These are phyloP conservation scores for Acanthochromis polyacanthus DNA, from an alignment of 2,113 vertebrate genomes.

Conservation along the genomic window DNA sequence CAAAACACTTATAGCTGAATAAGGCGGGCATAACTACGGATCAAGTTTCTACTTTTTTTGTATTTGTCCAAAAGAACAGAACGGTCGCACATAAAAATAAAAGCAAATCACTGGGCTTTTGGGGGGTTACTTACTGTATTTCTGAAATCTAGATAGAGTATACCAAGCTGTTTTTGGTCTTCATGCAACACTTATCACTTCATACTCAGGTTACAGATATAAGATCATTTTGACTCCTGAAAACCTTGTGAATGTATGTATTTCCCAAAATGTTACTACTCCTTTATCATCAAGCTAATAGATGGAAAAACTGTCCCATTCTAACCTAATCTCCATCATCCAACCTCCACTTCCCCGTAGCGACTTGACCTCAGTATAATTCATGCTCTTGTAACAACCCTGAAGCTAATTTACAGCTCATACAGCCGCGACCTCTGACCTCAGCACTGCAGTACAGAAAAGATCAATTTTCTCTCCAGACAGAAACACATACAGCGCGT, in stretches of 20 bases:
- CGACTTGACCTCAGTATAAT: constrained; percentile 14
- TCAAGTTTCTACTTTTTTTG: background rate
- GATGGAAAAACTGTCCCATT: background rate
- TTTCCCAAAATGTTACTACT: too few species aligned
- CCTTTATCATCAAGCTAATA: background rate
- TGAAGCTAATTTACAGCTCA: constrained; percentile 9
- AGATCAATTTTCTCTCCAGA: background rate
- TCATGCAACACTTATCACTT: too few species aligned
- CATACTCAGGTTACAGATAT: too few species aligned
- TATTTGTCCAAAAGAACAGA: background rate
- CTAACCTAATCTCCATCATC: background rate
- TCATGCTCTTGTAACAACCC: constrained; percentile 9
- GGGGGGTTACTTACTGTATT: too few species aligned
- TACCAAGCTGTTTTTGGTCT: too few species aligned
- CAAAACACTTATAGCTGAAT: too few species aligned
- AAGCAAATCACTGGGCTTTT: too few species aligned
- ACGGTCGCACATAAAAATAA: background rate
- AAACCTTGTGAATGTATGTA: too few species aligned
- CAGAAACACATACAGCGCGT: background rate
- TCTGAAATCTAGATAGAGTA: too few species aligned
- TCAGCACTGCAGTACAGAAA: background rate
- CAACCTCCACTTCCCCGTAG: background rate
- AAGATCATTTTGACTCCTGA: too few species aligned
- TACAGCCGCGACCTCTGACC: constrained; percentile 16
- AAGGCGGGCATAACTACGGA: background rate